These are phyloP conservation scores for Psittacara wagleri DNA, from an alignment of 2,113 vertebrate species.

Conservation along the genomic window DNA sequence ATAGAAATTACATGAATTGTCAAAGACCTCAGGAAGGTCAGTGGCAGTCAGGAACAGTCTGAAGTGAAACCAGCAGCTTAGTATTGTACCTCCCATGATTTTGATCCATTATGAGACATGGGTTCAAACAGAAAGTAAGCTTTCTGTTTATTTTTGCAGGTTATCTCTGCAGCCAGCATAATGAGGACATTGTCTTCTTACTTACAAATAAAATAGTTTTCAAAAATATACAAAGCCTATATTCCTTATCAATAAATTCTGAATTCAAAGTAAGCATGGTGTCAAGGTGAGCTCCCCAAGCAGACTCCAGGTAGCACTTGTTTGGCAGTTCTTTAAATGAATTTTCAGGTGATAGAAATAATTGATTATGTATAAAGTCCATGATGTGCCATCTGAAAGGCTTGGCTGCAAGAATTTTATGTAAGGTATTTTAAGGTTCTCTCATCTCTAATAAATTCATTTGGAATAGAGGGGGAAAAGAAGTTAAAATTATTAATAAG, in stretches of 20 bases:
- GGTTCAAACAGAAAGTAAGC: not conserved
- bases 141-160: not conserved
- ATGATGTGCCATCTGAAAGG: not conserved
- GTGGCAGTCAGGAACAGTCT: not conserved
- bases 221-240: not conserved
- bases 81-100: not conserved
- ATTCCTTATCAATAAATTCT: not conserved
- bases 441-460: slow-evolving; percentile 17
- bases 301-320: not conserved
- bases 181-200: not conserved
- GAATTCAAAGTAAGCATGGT: not conserved
- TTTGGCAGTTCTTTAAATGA: not conserved
- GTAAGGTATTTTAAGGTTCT: slow-evolving; percentile 42
- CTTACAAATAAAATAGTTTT: not conserved
- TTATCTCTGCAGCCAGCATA: not conserved
- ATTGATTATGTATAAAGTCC: not conserved
- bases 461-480: slow-evolving; percentile 41
- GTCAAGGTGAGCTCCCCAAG: not conserved
- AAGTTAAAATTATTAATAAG: slow-evolving; percentile 67
- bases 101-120: not conserved
- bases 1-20: not conserved
- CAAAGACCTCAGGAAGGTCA: not conserved
- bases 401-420: not conserved
- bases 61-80: not conserved
- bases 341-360: slow-evolving; percentile 18